Conservation (phyloP, 2,113 vertebrate species). For the Indri indri region DNA sequence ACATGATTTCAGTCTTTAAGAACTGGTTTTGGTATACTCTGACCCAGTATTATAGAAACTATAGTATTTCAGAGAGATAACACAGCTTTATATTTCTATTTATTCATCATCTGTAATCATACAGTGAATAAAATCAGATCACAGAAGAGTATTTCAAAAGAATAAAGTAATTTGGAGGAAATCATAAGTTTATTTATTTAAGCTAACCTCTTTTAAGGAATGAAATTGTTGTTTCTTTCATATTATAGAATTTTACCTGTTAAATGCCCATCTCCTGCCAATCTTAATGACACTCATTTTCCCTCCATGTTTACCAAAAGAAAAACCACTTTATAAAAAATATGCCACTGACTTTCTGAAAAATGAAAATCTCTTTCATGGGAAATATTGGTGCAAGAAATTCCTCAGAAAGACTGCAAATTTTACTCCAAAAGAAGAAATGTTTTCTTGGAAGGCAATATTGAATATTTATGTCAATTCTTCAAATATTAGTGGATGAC, state of each 20-base stretch:
- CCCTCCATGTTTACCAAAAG: neutral
- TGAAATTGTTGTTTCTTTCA: constrained; percentile 2
- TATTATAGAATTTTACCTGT: constrained; percentile 12
- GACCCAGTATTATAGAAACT: neutral
- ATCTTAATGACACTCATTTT: constrained; percentile 17
- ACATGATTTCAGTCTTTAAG: neutral
- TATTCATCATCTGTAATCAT: constrained; percentile 20
- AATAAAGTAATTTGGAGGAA: neutral
- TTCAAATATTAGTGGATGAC: neutral
- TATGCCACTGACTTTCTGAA: constrained; percentile 9
- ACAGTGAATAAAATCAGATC: constrained; percentile 3
- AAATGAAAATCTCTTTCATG: neutral
- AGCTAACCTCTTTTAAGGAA: constrained; percentile 25
- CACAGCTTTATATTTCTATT: neutral
- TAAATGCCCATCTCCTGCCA: constrained; percentile 8
- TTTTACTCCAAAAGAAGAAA: neutral
- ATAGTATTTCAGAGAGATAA: constrained; percentile 1
- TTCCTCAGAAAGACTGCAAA: neutral
- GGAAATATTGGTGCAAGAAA: neutral
- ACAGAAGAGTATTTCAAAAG: constrained; percentile 26
- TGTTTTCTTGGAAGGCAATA: neutral
- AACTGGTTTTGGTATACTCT: neutral
- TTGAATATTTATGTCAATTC: neutral
- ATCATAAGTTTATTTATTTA: constrained; percentile 37
- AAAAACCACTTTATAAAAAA: constrained; percentile 39